Evolutionary conservation across 2,113 vertebrate genomes (phyloP).

Genomic region (Athene noctua): DNA sequence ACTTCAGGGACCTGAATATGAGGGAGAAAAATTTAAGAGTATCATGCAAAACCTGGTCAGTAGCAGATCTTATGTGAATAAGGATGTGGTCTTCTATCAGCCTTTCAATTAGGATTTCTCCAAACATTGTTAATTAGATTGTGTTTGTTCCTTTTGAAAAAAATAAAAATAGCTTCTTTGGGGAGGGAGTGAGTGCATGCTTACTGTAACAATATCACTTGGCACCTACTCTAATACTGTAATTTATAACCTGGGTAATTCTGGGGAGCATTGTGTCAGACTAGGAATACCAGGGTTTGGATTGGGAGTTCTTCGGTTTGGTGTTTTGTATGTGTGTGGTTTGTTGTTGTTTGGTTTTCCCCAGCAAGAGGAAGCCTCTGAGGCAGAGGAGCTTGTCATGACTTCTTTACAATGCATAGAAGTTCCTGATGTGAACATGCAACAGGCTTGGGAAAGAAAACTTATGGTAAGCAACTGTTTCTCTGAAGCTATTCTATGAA

Average conservation of each 20-base stretch:
- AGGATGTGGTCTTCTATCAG: neutral
- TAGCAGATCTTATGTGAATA: neutral
- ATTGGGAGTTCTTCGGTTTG: neutral
- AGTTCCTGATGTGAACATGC: conserved; percentile 7
- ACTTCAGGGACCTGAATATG: conserved; percentile 76
- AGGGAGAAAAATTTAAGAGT: conserved; percentile 72
- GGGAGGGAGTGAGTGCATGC: no score
- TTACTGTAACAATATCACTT: neutral
- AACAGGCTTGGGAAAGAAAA: conserved; percentile 24
- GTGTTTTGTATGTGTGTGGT: no score
- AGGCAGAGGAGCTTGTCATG: conserved; percentile 57
- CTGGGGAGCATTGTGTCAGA: neutral
- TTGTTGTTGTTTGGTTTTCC: neutral
- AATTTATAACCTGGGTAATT: neutral
- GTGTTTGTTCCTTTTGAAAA: neutral
- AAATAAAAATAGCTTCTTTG: neutral
- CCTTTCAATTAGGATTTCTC: neutral
- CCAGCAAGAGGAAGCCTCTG: conserved; percentile 71
- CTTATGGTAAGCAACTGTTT: conserved; percentile 73
- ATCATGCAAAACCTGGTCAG: conserved; percentile 77
- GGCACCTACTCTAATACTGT: neutral
- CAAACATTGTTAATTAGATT: neutral
- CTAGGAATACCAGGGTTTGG: neutral
- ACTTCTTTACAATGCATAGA: conserved; percentile 43
- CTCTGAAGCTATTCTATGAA: neutral